Conservation (phyloP, 2,888 invertebrate species). For the Nephrotoma flavescens region DNA sequence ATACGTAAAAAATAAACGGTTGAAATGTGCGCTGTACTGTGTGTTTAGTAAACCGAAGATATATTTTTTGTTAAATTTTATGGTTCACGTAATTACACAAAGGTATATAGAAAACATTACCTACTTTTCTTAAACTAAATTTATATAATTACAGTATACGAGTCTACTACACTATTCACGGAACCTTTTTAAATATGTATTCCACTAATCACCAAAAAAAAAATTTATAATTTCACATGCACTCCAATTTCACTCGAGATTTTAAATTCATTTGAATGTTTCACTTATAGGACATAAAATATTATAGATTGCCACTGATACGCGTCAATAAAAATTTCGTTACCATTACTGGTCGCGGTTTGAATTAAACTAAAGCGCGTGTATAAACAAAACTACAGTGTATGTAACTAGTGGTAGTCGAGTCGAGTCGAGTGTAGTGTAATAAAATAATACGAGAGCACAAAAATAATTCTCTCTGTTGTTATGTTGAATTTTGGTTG, state of each 20-base stretch:
- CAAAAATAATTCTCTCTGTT: neutral
- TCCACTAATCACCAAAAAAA: neutral
- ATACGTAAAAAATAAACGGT: neutral
- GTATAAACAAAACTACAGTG: neutral
- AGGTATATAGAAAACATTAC: neutral
- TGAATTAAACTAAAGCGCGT: neutral
- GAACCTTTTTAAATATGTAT: neutral
- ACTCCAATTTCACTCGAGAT: neutral
- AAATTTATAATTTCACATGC: neutral
- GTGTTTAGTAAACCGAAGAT: neutral
- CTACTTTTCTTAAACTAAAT: neutral
- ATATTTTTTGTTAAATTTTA: neutral
- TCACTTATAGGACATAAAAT: neutral
- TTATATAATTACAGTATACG: neutral
- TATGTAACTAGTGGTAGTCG: neutral
- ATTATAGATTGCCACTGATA: neutral
- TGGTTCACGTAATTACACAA: neutral
- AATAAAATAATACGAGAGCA: neutral
- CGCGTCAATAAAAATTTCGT: neutral
- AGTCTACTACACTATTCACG: neutral
- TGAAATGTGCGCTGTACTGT: neutral
- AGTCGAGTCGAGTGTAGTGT: neutral
- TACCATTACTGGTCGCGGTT: neutral
- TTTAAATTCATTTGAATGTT: neutral
- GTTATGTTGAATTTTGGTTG: neutral